These are phyloP conservation scores for Lagocephalus sceleratus DNA, from an alignment of 2,797 vertebrate genomes.

Conservation along the genomic window DNA sequence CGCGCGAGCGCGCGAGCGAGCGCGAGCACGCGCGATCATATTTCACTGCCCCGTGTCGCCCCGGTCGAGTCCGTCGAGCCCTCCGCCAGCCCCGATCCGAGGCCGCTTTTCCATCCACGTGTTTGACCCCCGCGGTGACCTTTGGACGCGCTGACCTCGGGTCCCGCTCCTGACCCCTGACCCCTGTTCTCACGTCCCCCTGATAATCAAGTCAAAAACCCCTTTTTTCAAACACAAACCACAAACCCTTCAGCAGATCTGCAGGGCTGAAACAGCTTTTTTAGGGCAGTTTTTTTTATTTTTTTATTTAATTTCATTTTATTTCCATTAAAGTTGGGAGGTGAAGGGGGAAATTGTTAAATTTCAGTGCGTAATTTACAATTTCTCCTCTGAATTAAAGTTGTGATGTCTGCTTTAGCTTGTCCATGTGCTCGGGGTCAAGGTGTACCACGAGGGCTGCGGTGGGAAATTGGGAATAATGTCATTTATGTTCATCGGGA, in stretches of 20 bases:
- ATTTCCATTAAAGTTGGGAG: not conserved
- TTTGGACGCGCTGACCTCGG: conserved; percentile 8
- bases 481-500: conserved; percentile 24
- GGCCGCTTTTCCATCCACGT: not conserved
- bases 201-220: too few relatives aligned
- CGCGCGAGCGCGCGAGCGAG: too few relatives aligned
- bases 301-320: not conserved
- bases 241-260: too few relatives aligned
- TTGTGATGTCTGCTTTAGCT: not conserved
- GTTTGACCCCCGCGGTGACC: conserved; percentile 29
- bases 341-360: conserved; percentile 2
- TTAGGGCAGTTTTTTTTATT: too few relatives aligned
- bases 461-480: conserved; percentile 44
- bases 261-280: too few relatives aligned
- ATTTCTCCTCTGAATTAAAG: too few relatives aligned
- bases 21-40: conserved; percentile 59
- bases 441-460: conserved; percentile 52
- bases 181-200: too few relatives aligned
- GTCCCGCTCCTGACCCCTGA: not conserved
- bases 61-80: conserved; percentile 31
- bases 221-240: too few relatives aligned
- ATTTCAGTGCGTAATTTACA: too few relatives aligned
- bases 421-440: conserved; percentile 47
- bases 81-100: too few relatives aligned
- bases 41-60: conserved; percentile 67